Evolutionary conservation across 2,113 vertebrate genomes (phyloP).

Genomic region (Chloebia gouldiae): DNA sequence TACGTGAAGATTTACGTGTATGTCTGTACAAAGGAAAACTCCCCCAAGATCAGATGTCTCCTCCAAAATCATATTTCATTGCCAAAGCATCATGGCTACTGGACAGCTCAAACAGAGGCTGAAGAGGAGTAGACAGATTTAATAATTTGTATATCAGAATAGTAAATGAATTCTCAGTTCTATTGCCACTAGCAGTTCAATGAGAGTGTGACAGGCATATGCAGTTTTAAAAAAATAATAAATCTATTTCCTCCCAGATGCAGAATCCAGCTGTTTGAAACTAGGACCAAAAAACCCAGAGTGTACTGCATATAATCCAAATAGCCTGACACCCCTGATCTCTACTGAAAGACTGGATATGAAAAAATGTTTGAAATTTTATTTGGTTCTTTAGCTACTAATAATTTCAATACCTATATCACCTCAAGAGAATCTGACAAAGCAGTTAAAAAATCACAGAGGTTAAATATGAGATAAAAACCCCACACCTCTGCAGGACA

Average conservation of each 20-base stretch:
- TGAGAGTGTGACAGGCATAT: not conserved
- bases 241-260: not conserved
- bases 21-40: not conserved
- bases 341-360: not conserved
- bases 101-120: not conserved
- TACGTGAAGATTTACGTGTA: not conserved
- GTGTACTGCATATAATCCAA: not conserved
- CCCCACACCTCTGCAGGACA: accelerated
- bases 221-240: not conserved
- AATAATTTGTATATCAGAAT: not conserved
- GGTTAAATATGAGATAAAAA: not conserved
- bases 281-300: not conserved
- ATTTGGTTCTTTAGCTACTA: not conserved
- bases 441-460: not conserved
- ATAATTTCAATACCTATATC: not conserved
- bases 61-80: not conserved
- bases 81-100: not conserved
- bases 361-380: not conserved
- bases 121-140: not conserved
- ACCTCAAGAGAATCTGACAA: not conserved
- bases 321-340: not conserved
- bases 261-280: not conserved
- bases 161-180: constrained; percentile 1
- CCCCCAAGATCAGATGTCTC: not conserved
- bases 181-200: constrained; percentile 23